Conservation (phyloP, 2,113 vertebrate species). For the Microcebus lehilahytsara region DNA sequence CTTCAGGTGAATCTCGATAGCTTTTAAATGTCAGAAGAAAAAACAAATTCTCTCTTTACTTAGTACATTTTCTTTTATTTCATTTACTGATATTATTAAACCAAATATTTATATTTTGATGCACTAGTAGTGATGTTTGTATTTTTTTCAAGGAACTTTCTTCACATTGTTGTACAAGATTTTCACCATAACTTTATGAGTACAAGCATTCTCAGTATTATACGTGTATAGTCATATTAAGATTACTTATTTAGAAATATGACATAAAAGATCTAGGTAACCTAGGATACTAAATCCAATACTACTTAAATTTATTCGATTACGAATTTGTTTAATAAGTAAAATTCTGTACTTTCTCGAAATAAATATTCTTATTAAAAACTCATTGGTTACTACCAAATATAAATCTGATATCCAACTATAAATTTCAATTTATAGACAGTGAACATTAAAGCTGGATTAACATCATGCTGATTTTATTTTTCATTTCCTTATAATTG, state of each 20-base stretch:
- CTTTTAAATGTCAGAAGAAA: neutral
- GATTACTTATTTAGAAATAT: neutral
- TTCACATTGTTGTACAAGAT: neutral
- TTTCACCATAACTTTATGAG: neutral
- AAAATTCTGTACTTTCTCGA: neutral
- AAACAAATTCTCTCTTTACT: neutral
- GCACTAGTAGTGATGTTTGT: neutral
- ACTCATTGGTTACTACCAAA: slow-evolving; percentile 16
- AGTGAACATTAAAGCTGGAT: slow-evolving; percentile 38
- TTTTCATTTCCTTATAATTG: slow-evolving; percentile 20
- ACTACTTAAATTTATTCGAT: neutral
- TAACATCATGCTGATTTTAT: slow-evolving; percentile 39
- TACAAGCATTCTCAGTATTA: neutral
- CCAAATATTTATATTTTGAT: neutral
- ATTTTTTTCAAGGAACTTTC: neutral
- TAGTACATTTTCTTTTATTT: neutral
- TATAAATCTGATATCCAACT: slow-evolving; percentile 8
- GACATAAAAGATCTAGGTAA: neutral
- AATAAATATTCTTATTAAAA: slow-evolving; percentile 53
- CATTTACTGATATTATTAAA: neutral
- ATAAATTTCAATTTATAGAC: slow-evolving; percentile 49
- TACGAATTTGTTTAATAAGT: neutral
- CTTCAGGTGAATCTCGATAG: neutral
- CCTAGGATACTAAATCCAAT: neutral
- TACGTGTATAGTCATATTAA: neutral